phyloP scores from a whole-genome alignment of 2,888 invertebrate genomes.

The Erebia epiphron region DNA sequence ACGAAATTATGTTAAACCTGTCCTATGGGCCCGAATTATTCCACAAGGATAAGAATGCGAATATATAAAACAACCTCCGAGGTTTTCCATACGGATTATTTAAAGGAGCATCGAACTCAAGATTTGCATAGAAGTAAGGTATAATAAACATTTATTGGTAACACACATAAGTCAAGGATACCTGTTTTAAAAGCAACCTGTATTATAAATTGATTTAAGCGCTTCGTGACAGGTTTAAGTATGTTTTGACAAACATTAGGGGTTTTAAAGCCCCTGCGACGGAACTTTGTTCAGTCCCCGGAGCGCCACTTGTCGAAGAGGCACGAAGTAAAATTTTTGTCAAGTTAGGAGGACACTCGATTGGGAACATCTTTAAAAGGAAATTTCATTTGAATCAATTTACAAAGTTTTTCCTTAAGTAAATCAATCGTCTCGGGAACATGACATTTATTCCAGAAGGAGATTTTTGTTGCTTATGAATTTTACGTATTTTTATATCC shows the following conservation, averaged over 20 bases:
- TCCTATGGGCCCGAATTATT: constrained; percentile 79
- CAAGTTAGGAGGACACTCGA: constrained; percentile 52
- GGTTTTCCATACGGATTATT: constrained; percentile 74
- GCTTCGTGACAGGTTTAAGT: constrained; percentile 77
- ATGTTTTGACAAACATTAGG: constrained; percentile 79
- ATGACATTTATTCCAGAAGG: constrained; percentile 12
- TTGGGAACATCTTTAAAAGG: constrained; percentile 35
- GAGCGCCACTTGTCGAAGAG: constrained; percentile 56
- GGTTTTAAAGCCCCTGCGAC: constrained; percentile 71
- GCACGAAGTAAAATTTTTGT: constrained; percentile 56
- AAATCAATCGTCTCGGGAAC: constrained; percentile 21
- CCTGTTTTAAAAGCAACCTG: constrained; percentile 67
- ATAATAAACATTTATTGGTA: constrained; percentile 25
- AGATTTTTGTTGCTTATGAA: neutral
- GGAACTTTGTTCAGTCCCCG: constrained; percentile 68
- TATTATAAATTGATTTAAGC: constrained; percentile 82
- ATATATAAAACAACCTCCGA: constrained; percentile 80
- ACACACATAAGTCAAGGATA: constrained; percentile 55
- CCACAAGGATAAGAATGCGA: constrained; percentile 78
- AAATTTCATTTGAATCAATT: constrained; percentile 35
- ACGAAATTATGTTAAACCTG: constrained; percentile 80
- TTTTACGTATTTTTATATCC: neutral
- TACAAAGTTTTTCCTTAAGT: constrained; percentile 26
- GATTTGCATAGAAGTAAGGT: constrained; percentile 72
- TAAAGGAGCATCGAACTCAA: constrained; percentile 69